Evolutionary conservation across 2,888 invertebrate genomes (phyloP).

Genomic region (Cantharis rustica): DNA sequence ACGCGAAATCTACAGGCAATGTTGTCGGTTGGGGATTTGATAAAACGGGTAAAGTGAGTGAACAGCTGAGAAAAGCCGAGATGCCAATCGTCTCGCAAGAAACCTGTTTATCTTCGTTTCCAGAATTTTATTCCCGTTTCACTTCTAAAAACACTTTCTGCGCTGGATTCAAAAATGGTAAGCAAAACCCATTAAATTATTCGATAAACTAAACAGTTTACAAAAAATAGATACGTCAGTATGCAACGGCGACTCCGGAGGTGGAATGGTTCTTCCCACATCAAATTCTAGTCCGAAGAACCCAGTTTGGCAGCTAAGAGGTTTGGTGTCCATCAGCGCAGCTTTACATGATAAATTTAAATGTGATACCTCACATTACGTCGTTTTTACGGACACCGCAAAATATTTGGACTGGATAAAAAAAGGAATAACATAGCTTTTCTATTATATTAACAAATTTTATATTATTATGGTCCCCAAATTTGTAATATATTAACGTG

Average conservation of each 20-base stretch:
- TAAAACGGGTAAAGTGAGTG: slow-evolving; percentile 62
- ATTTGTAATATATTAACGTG: no score
- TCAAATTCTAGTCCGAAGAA: slow-evolving; percentile 35
- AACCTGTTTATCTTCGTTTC: slow-evolving; percentile 65
- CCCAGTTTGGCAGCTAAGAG: slow-evolving; percentile 51
- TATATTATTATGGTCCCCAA: no score
- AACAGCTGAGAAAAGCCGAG: slow-evolving; percentile 62
- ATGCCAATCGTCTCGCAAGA: slow-evolving; percentile 66
- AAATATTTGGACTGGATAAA: slow-evolving; percentile 61
- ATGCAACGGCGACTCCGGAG: slow-evolving; percentile 58
- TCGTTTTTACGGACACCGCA: slow-evolving; percentile 65
- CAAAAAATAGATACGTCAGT: slow-evolving; percentile 60
- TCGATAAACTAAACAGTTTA: neutral
- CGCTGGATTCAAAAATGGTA: slow-evolving; percentile 57
- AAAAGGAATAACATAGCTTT: neutral
- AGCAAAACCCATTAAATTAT: neutral
- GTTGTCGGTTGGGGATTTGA: slow-evolving; percentile 61
- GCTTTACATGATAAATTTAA: slow-evolving; percentile 62
- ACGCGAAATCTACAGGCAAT: slow-evolving; percentile 40
- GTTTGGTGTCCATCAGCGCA: slow-evolving; percentile 64
- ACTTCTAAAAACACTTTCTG: slow-evolving; percentile 63
- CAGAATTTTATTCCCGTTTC: slow-evolving; percentile 65
- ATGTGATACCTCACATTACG: slow-evolving; percentile 65
- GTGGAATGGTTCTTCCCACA: slow-evolving; percentile 53
- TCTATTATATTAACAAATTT: no score